Evolutionary conservation across 2,888 invertebrate species (phyloP), one percentile per base, ranked within the genome.

Genomic region (Drosophila ochracea): DNA sequence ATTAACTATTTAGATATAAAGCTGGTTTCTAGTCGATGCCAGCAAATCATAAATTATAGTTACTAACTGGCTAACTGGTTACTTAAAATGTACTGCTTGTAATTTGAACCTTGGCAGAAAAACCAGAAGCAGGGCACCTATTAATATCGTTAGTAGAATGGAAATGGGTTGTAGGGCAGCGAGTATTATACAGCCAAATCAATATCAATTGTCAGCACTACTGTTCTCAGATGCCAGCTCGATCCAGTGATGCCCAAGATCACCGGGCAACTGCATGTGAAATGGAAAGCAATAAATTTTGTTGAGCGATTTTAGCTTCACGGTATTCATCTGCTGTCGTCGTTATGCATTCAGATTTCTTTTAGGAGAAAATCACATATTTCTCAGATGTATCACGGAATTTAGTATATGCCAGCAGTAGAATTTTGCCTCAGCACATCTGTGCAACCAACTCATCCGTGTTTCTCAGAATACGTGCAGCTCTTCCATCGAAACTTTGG

Each of bases 281-380:
- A 84, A 86, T 4, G 82, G 80, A 35, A 89, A 84, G 58, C 84
- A 86, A 10, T 62, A 73, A 54, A 86, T 78, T 4, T 25, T 78
- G 3, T 49, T 35, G 1, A 73, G 76, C 0, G 49, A n/a, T 0
- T 39, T 21, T 7, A 89, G 53, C 4, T 21, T 41, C 4, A 83
- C 4, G 3, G 55, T 70, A 0, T 21, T 21, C n/a, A n/a, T n/a
- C n/a, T n/a, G n/a, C n/a, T n/a, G n/a, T n/a, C n/a, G n/a, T n/a
- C n/a, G n/a, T n/a, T 21, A n/a, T 80, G 82, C 7, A 54, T 1
- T 63, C 33, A 2, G 90, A 85, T 0, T 58, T 33, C 41, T 83
- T 85, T 7, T 80, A 31, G 1, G 80, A 33, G 5, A 78, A 58
- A 52, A 82, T 16, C 0, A 84, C 59, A 30, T 63, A 41, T 0